Evolutionary conservation across 2,113 vertebrate genomes (phyloP).

Genomic region (Cottus gobio): DNA sequence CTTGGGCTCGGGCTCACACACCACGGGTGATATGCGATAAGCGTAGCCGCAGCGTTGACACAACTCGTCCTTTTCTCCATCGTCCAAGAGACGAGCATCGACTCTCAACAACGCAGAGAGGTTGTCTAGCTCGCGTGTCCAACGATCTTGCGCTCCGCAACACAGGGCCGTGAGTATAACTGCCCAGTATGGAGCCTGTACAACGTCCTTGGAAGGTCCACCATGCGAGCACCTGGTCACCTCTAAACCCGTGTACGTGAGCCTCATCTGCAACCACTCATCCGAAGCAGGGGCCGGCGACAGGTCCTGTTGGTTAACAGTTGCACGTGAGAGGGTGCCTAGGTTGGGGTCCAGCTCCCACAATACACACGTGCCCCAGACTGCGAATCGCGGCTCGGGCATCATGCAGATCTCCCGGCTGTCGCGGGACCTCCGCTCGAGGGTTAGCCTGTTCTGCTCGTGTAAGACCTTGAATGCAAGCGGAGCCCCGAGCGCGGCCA

Average conservation of each 20-base stretch:
- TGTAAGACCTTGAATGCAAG: neutral
- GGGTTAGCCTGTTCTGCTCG: neutral
- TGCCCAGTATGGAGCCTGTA: too few species aligned
- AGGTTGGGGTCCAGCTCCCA: neutral
- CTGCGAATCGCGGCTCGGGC: neutral
- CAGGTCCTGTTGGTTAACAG: too few species aligned
- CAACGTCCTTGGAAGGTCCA: too few species aligned
- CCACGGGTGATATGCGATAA: neutral
- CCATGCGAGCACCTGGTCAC: too few species aligned
- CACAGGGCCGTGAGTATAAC: neutral
- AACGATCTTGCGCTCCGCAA: neutral
- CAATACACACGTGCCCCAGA: neutral
- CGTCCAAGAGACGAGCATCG: neutral
- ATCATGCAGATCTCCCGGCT: too few species aligned
- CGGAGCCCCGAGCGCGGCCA: neutral
- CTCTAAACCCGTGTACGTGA: too few species aligned
- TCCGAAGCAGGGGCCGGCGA: too few species aligned
- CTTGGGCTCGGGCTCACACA: neutral
- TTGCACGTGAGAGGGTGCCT: neutral
- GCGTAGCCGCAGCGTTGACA: neutral
- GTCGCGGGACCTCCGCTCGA: neutral
- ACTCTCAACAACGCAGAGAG: neutral
- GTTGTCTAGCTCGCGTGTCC: neutral
- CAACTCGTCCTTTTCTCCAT: neutral
- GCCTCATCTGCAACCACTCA: too few species aligned